A percentile compares a stretch with the other conserved stretches of the same genome.
Conservation (phyloP, 2,888 invertebrate genomes). For the Phymatocera aterrima region DNA sequence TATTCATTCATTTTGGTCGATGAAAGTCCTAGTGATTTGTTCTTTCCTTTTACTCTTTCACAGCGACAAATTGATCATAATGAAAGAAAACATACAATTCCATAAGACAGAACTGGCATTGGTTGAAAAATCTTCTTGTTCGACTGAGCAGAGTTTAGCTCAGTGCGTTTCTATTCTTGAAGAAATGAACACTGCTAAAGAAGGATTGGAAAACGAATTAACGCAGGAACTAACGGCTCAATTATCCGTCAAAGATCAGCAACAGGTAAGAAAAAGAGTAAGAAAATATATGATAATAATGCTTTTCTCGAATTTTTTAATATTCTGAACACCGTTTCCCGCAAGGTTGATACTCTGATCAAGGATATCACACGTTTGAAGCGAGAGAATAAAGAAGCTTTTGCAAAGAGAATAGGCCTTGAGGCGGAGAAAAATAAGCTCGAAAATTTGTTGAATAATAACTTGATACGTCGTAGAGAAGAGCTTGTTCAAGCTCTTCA, state of each 20-base stretch:
- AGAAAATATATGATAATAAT: neutral
- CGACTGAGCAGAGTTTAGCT: conserved; percentile 94
- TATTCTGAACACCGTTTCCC: neutral
- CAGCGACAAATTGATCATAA: conserved; percentile 96
- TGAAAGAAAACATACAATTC: conserved; percentile 94
- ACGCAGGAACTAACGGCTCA: conserved; percentile 96
- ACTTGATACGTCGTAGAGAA: conserved; percentile 93
- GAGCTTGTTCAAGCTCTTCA: conserved; percentile 94
- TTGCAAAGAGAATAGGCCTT: conserved; percentile 94
- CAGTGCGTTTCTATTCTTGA: conserved; percentile 95
- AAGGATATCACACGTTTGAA: conserved; percentile 95
- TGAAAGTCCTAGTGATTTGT: neutral
- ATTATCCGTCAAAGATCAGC: conserved; percentile 93
- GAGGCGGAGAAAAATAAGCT: conserved; percentile 98
- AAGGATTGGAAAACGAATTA: conserved; percentile 94
- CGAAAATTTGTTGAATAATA: conserved; percentile 96
- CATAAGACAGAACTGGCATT: conserved; percentile 96
- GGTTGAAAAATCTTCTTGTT: conserved; percentile 92
- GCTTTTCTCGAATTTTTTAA: no score
- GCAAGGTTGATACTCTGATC: conserved; percentile 94
- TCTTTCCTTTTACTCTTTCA: conserved; percentile 49
- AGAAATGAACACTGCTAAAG: conserved; percentile 96
- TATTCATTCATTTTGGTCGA: no score
- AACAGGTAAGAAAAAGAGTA: conserved; percentile 58
- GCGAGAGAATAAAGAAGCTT: conserved; percentile 96